phyloP scores from a whole-genome alignment of 2,113 vertebrate genomes.

The Dasyurus viverrinus region DNA sequence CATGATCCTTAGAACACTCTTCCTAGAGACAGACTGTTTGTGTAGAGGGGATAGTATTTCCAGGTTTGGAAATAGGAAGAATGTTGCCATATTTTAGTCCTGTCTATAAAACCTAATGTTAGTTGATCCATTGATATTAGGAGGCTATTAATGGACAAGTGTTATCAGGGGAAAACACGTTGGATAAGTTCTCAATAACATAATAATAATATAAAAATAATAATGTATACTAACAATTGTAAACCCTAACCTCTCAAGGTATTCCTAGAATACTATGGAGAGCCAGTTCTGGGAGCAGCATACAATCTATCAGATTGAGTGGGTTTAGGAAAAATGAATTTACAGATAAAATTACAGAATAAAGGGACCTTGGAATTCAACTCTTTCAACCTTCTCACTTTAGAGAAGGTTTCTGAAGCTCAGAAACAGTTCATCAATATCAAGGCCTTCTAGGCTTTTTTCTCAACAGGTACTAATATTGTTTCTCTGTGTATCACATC shows the following conservation, averaged over 20 bases:
- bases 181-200: background rate
- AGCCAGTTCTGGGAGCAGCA: background rate
- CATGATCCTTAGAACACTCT: background rate
- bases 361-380: background rate
- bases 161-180: background rate
- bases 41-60: background rate
- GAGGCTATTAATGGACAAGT: background rate
- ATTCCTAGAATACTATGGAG: background rate
- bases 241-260: background rate
- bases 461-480: background rate
- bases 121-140: background rate
- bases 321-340: background rate
- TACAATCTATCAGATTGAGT: background rate
- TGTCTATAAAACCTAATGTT: background rate
- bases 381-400: background rate
- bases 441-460: background rate
- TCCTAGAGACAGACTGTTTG: background rate
- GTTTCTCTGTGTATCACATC: background rate
- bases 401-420: background rate
- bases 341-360: background rate
- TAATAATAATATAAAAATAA: background rate
- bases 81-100: background rate
- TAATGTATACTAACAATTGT: background rate
- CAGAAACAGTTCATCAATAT: background rate
- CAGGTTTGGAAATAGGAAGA: background rate